These are phyloP conservation scores for Acanthosepion pharaonis DNA, from an alignment of 2,888 invertebrate genomes.

Conservation along the genomic window DNA sequence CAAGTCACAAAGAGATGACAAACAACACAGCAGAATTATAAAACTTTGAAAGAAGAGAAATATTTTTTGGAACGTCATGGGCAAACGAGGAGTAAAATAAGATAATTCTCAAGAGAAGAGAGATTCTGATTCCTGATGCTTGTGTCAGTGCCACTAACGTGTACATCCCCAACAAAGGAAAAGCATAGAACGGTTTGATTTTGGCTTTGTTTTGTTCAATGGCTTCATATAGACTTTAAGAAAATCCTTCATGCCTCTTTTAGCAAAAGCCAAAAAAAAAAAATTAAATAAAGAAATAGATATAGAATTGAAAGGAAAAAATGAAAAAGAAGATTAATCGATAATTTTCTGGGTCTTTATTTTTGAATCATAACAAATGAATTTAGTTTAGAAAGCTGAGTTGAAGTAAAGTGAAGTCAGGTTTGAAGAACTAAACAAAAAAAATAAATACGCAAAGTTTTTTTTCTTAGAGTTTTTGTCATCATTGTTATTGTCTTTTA, in stretches of 20 bases:
- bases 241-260: constrained; percentile 33
- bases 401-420: background rate
- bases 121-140: background rate
- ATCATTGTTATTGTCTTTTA: background rate
- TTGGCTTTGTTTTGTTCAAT: background rate
- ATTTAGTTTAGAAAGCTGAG: background rate
- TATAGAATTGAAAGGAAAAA: background rate
- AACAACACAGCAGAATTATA: background rate
- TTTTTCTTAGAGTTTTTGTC: background rate
- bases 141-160: background rate
- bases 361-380: constrained; percentile 10
- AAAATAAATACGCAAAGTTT: background rate
- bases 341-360: constrained; percentile 33
- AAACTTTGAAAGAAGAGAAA: background rate
- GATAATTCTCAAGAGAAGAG: background rate
- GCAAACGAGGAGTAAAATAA: background rate
- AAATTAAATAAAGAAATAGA: background rate
- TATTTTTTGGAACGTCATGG: background rate
- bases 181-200: background rate
- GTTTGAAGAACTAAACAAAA: background rate
- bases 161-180: background rate
- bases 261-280: background rate
- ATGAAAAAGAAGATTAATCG: background rate
- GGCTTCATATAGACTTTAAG: background rate
- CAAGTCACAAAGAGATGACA: background rate